These are phyloP conservation scores for Limonius californicus DNA, from an alignment of 1,140 invertebrate species.

Conservation along the genomic window DNA sequence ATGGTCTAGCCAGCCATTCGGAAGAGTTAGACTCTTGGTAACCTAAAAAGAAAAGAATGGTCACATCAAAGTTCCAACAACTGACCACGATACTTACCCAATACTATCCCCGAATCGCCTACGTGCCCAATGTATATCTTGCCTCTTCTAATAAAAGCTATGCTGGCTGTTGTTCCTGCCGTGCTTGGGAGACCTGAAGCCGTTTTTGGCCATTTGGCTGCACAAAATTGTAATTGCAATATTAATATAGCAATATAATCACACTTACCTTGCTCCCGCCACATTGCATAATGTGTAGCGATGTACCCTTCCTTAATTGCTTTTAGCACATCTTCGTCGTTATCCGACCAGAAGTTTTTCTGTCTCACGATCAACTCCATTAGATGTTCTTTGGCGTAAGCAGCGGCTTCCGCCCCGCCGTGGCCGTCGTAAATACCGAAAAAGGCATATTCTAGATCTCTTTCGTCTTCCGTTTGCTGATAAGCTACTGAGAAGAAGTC, in stretches of 20 bases:
- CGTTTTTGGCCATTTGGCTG: slow-evolving; percentile 93
- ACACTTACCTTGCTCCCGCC: slow-evolving; percentile 91
- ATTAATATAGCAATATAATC: no score
- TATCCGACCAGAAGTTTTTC: slow-evolving; percentile 90
- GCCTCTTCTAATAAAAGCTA: slow-evolving; percentile 89
- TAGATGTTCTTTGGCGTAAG: slow-evolving; percentile 91
- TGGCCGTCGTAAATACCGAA: slow-evolving; percentile 98
- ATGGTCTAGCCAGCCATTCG: slow-evolving; percentile 71
- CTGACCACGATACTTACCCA: slow-evolving; percentile 61
- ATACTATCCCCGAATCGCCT: slow-evolving; percentile 91
- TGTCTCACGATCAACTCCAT: slow-evolving; percentile 93
- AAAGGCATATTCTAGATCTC: slow-evolving; percentile 89
- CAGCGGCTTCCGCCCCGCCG: slow-evolving; percentile 89
- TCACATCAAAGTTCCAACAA: neutral
- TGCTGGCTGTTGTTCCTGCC: slow-evolving; percentile 92
- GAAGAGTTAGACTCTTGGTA: slow-evolving; percentile 49
- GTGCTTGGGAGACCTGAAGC: slow-evolving; percentile 90
- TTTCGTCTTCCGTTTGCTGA: slow-evolving; percentile 84
- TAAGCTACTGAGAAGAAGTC: slow-evolving; percentile 95
- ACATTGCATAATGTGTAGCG: slow-evolving; percentile 92
- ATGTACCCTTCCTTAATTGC: slow-evolving; percentile 93
- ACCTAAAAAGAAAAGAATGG: slow-evolving; percentile 31
- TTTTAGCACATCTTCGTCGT: slow-evolving; percentile 85
- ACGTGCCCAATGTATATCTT: slow-evolving; percentile 98
- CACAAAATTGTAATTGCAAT: no score